Base-by-base conservation (phyloP, 2,113 vertebrate genomes). In the Carassius gibelio region DNA sequence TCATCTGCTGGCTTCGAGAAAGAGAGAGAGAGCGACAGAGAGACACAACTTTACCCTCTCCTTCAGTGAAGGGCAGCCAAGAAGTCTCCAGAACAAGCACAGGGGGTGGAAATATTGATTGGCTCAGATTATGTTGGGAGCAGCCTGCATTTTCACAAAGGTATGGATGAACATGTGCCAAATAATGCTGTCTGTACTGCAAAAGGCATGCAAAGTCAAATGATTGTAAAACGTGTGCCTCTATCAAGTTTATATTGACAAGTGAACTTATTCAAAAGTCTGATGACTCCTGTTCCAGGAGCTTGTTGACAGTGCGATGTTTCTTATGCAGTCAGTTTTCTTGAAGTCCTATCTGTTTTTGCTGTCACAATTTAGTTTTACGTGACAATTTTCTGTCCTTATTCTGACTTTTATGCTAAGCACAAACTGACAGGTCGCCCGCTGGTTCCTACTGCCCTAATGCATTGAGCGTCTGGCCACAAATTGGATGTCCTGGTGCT, bases 31-130 rank as follows among this genome's bases (percentile, higher is more conserved):
- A 48, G 55, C 30, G 42, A 68, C 26, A 71, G 30, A 75, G 84
- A 84, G 82, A 90, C 87, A 83, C 90, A 87, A 86, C 90, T 88
- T 84, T 75, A 71, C 36, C 83, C 45, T 88, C 87, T 89, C 92
- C 89, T 91, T 90, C 91, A 55, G 3, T 89, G 90, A 94, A 95
- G 93, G 93, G 87, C 93, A 91, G 78, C 85, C 86, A 87, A 82
- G 89, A 66, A 36, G 74, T 30, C 19, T 59, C 64, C 69, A 64
- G 68, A 68, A 75, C 61, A 85, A 84, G 71, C 57, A 36, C 82
- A 87, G 26, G 62, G 83, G 83, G 83, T 52, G 62, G 64, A 76
- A 84, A 77, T 84, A 75, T 84, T 82, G 76, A 75, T 87, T 84
- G 76, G 69, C 82, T 71, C 23, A 48, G 57, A 84, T 81, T 75